phyloP scores from a whole-genome alignment of 2,113 vertebrate genomes.

The Hemiscyllium ocellatum region DNA sequence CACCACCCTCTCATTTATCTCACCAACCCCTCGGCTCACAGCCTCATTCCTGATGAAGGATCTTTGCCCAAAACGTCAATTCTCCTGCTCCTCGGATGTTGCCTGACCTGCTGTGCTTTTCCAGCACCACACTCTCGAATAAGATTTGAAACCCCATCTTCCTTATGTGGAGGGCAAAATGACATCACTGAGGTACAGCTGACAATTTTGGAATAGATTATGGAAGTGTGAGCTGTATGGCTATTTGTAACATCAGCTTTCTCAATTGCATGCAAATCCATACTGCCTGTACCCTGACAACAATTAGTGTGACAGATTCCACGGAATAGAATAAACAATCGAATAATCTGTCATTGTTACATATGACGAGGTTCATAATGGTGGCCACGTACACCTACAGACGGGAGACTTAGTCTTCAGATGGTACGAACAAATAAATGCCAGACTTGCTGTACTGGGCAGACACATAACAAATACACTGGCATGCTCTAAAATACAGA shows the following conservation, averaged over 20 bases:
- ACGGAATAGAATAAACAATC: background rate
- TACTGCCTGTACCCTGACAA: background rate
- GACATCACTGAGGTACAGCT: background rate
- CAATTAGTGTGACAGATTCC: background rate
- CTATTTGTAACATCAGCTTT: background rate
- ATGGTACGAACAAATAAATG: background rate
- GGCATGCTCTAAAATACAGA: background rate
- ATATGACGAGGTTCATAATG: background rate
- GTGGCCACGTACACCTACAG: background rate
- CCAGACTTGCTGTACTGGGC: background rate
- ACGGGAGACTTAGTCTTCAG: background rate
- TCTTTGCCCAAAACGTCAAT: too few relatives aligned
- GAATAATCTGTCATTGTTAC: background rate
- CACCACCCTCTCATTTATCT: too few relatives aligned
- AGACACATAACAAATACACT: background rate
- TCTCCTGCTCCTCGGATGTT: too few relatives aligned
- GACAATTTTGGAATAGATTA: background rate
- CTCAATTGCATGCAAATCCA: background rate
- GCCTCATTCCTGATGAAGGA: too few relatives aligned
- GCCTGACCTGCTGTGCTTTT: too few relatives aligned
- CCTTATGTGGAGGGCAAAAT: background rate
- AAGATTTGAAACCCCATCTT: too few relatives aligned
- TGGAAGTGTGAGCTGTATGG: background rate
- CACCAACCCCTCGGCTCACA: too few relatives aligned
- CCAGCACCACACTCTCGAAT: too few relatives aligned